phyloP scores from a whole-genome alignment of 1,140 invertebrate species.

The Drosophila insularis region DNA sequence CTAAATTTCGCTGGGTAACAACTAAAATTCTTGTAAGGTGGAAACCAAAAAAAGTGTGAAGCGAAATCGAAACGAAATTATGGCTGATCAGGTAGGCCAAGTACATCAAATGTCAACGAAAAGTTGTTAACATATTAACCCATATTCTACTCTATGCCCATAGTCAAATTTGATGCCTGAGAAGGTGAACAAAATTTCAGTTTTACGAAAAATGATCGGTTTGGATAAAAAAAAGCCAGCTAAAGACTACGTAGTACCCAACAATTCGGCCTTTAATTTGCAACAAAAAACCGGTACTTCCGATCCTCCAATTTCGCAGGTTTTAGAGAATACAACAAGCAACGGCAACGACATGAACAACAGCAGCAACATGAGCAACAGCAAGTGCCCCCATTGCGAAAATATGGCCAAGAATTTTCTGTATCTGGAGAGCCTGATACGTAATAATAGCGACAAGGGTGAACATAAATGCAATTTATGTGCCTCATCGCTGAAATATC shows the following conservation, averaged over 20 bases:
- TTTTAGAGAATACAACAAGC: slow-evolving; percentile 38
- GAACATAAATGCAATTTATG: slow-evolving; percentile 63
- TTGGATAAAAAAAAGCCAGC: slow-evolving; percentile 58
- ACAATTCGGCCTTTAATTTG: slow-evolving; percentile 65
- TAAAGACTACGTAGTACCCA: slow-evolving; percentile 60
- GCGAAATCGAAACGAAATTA: not conserved
- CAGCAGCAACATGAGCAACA: slow-evolving; percentile 14
- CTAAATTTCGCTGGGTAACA: no score
- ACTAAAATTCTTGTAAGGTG: no score
- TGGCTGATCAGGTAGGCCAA: slow-evolving; percentile 52
- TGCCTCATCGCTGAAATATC: slow-evolving; percentile 68
- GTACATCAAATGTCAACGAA: not conserved
- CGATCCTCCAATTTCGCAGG: slow-evolving; percentile 37
- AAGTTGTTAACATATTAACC: not conserved
- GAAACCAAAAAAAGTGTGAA: slow-evolving; percentile 1
- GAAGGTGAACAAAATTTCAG: slow-evolving; percentile 75
- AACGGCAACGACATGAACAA: slow-evolving; percentile 20
- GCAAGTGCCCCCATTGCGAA: slow-evolving; percentile 70
- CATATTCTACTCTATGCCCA: slow-evolving; percentile 18
- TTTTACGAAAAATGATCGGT: slow-evolving; percentile 70
- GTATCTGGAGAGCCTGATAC: slow-evolving; percentile 77
- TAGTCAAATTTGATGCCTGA: slow-evolving; percentile 40
- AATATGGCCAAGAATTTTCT: slow-evolving; percentile 80
- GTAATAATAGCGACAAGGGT: slow-evolving; percentile 54
- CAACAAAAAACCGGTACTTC: slow-evolving; percentile 36